Conservation (phyloP, 2,888 invertebrate species). For the Dolichomitus sp. region DNA sequence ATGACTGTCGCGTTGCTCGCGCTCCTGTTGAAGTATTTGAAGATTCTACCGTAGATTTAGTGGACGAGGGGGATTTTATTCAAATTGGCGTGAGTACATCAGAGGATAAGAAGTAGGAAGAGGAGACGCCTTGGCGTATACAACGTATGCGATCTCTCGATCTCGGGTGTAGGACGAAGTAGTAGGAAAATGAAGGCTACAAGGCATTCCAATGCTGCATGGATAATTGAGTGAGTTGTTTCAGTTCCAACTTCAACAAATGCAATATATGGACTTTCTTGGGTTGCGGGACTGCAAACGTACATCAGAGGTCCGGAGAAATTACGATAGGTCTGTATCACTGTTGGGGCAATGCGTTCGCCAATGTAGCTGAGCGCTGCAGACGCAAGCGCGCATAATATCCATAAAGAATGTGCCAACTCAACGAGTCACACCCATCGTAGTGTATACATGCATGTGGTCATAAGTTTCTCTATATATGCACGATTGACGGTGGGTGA, state of each 20-base stretch:
- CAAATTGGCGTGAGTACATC: constrained; percentile 50
- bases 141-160: background rate
- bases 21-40: constrained; percentile 50
- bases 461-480: background rate
- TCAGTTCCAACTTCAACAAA: background rate
- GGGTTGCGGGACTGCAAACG: background rate
- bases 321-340: constrained; percentile 32
- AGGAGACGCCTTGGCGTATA: constrained; percentile 19
- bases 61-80: constrained; percentile 56
- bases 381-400: constrained; percentile 71
- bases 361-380: constrained; percentile 15
- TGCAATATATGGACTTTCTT: background rate
- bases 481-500: constrained; percentile 25
- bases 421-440: constrained; percentile 80
- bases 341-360: constrained; percentile 26
- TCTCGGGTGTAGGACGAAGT: background rate
- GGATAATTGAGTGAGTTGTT: constrained; percentile 32
- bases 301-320: constrained; percentile 9
- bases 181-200: constrained; percentile 22
- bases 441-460: constrained; percentile 59
- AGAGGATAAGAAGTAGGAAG: constrained; percentile 6
- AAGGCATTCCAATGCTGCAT: constrained; percentile 15
- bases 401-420: constrained; percentile 79
- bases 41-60: constrained; percentile 59
- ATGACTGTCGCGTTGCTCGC: constrained; percentile 57